phyloP scores from a whole-genome alignment of 2,888 invertebrate genomes.

The Lomographa bimaculata region DNA sequence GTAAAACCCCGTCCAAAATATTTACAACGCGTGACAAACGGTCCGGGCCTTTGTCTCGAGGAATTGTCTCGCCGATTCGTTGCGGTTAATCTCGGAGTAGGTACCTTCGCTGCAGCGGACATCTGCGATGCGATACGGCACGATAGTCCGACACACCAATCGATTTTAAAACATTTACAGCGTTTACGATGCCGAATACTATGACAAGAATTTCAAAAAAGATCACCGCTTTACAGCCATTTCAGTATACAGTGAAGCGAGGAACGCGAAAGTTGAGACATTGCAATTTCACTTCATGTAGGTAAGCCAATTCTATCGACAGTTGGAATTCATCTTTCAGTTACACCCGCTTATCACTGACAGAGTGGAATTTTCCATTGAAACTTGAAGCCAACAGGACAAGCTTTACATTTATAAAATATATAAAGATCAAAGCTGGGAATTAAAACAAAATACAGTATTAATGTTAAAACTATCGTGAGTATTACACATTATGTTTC shows the following conservation, averaged over 20 bases:
- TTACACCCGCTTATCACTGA: too few relatives aligned
- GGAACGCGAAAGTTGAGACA: conserved; percentile 8
- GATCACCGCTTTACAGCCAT: conserved; percentile 2
- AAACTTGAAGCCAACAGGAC: too few relatives aligned
- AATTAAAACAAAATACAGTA: too few relatives aligned
- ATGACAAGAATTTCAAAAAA: conserved; percentile 9
- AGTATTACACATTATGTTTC: too few relatives aligned
- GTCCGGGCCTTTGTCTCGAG: conserved; percentile 63
- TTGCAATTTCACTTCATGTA: conserved; percentile 12
- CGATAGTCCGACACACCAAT: conserved; percentile 45
- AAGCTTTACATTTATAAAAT: too few relatives aligned
- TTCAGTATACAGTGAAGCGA: background rate
- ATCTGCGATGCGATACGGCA: conserved; percentile 54
- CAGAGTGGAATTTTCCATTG: too few relatives aligned
- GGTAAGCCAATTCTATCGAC: too few relatives aligned
- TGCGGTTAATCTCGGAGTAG: conserved; percentile 58
- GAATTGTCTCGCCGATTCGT: conserved; percentile 73
- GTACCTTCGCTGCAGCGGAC: conserved; percentile 52
- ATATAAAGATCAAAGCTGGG: too few relatives aligned
- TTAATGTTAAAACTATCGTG: too few relatives aligned
- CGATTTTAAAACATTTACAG: conserved; percentile 35
- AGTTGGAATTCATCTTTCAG: too few relatives aligned
- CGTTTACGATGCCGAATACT: conserved; percentile 7
- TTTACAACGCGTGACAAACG: conserved; percentile 81
- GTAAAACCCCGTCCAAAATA: conserved; percentile 78